Base-by-base conservation (phyloP, 1,140 invertebrate species). In the Zaprionus ornatus region DNA sequence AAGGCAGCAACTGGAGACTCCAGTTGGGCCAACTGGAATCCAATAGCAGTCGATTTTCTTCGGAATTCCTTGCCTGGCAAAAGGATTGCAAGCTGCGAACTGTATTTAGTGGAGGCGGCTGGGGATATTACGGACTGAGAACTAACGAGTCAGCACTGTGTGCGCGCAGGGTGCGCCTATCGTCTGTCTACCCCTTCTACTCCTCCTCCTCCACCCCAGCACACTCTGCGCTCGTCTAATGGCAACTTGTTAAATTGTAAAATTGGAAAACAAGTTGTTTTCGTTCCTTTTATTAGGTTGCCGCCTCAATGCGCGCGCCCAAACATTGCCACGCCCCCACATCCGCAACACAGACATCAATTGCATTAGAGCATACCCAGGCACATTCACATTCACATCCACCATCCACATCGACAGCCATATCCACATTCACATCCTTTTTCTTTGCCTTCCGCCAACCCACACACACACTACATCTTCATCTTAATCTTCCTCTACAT, bases 191-290 rank as follows among this genome's bases (percentile, higher is more conserved):
- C 13, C 15, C n/a, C 35, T 6, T 29, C 29, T 29, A 1, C 29
- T 9, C 4, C 25, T 0, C 59, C 15, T 21, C 62, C 5, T 48
- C 19, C 32, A 27, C 15, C 7, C 15, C 42, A 1, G 10, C 65
- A 9, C 19, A 27, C 5, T 23, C 48, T 17, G 19, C 50, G 19
- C 50, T 25, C 72, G 70, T 90, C 85, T 90, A 90, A 90, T 90
- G 86, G 86, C 79, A 85, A 88, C 88, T 91, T 91, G 88, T 91
- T 91, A 91, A 91, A 91, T 91, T 91, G 88, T 85, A 91, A 91
- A 91, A 91, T 91, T 91, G 88, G 88, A 91, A 91, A 91, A 91
- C 88, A 91, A 91, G 84, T 91, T 91, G 88, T 88, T 91, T 91
- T 91, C 85, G 86, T 90, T 90, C 81, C 85, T 90, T 90, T 90